Evolutionary conservation across 2,113 vertebrate species (phyloP).

Genomic region (Larimichthys crocea): DNA sequence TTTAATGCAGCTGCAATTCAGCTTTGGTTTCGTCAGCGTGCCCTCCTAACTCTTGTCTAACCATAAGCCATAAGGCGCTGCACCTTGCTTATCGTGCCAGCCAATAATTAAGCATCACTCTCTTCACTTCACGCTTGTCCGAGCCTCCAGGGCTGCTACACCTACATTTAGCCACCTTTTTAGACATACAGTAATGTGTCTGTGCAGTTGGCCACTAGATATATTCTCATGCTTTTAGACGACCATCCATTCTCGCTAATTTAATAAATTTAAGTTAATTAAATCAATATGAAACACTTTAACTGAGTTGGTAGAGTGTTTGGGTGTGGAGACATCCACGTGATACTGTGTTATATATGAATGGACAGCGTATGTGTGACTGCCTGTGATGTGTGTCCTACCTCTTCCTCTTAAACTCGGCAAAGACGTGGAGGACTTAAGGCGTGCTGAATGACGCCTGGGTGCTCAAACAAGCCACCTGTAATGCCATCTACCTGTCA

Average conservation of each 20-base stretch:
- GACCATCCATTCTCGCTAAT: neutral
- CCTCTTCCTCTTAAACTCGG: too few relatives aligned
- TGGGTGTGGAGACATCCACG: neutral
- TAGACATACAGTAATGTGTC: neutral
- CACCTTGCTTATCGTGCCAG: constrained; percentile 62
- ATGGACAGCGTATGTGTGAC: too few relatives aligned
- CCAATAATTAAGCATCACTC: constrained; percentile 60
- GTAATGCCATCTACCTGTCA: too few relatives aligned
- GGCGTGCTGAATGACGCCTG: too few relatives aligned
- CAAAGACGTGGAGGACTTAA: too few relatives aligned
- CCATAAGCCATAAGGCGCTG: constrained; percentile 45
- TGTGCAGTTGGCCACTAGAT: too few relatives aligned
- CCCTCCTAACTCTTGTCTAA: constrained; percentile 33
- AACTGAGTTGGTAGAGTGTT: neutral
- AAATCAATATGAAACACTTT: neutral
- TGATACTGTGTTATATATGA: neutral
- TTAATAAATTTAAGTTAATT: neutral
- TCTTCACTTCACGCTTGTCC: constrained; percentile 10
- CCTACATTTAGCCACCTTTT: neutral
- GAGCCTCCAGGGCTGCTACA: neutral
- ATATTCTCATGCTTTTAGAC: neutral
- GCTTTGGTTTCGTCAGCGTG: neutral
- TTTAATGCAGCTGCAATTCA: neutral
- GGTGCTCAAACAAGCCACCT: too few relatives aligned
- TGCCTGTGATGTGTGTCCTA: too few relatives aligned